A percentile compares a stretch with the other conserved stretches of the same genome.
phyloP scores from a whole-genome alignment of 2,888 invertebrate genomes.

The Eupsilia transversa region DNA sequence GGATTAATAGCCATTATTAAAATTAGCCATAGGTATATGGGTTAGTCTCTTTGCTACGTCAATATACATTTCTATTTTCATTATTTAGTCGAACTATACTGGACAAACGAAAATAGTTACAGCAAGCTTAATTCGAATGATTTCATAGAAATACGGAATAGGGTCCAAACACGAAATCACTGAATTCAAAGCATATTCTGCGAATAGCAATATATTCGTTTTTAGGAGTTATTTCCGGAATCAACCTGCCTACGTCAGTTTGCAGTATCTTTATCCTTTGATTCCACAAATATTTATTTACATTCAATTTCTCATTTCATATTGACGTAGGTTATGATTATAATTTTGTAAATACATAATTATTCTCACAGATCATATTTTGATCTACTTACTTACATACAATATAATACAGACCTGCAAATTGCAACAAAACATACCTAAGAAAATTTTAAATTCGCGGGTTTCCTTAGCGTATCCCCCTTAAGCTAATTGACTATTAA shows the following conservation, averaged over 20 bases:
- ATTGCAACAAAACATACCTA: too few species aligned
- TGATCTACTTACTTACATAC: too few species aligned
- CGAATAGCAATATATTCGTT: neutral
- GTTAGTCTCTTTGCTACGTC: neutral
- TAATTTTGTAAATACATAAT: too few species aligned
- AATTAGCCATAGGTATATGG: neutral
- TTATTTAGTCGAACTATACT: neutral
- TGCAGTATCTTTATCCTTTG: neutral
- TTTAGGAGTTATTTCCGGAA: neutral
- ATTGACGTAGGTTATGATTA: too few species aligned
- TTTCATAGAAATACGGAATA: neutral
- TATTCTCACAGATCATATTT: too few species aligned
- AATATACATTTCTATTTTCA: conserved; percentile 8
- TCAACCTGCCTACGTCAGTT: neutral
- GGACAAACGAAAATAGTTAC: neutral
- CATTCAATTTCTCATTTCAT: too few species aligned
- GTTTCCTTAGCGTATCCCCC: too few species aligned
- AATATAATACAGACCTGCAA: too few species aligned
- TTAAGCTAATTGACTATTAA: too few species aligned
- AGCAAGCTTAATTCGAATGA: conserved; percentile 6
- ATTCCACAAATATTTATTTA: neutral
- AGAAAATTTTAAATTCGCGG: too few species aligned
- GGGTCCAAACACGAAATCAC: neutral
- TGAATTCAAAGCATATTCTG: conserved; percentile 1
- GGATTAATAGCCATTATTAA: neutral